Evolutionary conservation across 35 echinoderm and acorn worm genomes (phyloP).

Genomic region (Ophiothrix spiculata): DNA sequence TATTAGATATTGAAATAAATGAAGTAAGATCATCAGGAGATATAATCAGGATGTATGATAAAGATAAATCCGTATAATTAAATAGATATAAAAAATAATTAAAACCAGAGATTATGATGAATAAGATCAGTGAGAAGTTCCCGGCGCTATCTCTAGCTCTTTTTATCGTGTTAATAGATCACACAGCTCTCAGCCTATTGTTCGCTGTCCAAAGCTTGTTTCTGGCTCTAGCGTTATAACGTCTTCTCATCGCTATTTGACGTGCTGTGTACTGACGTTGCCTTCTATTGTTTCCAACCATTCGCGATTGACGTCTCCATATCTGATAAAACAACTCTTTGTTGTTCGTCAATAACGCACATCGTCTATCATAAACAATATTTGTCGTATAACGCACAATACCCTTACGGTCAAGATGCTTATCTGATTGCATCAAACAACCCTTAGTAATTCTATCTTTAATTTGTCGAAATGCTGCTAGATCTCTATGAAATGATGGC

Average conservation of each 20-base stretch:
- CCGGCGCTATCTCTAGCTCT: no score
- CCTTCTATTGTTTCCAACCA: neutral
- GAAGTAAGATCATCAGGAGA: no score
- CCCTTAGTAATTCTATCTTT: neutral
- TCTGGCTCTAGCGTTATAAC: neutral
- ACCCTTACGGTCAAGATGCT: neutral
- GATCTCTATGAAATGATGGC: conserved; percentile 8
- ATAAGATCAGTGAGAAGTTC: no score
- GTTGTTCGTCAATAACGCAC: neutral
- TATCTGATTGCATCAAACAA: neutral
- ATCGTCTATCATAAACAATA: neutral
- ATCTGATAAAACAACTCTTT: neutral
- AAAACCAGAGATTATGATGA: no score
- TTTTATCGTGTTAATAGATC: no score
- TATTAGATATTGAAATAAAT: no score
- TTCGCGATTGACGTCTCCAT: neutral
- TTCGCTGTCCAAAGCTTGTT: neutral
- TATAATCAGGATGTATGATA: no score
- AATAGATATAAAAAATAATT: no score
- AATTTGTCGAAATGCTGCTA: neutral
- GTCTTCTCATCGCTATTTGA: neutral
- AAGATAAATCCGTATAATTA: no score
- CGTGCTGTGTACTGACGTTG: neutral
- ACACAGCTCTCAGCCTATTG: neutral
- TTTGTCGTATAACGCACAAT: neutral